These are phyloP conservation scores for Neoscelio sp. DNA, from an alignment of 2,888 invertebrate genomes.

Conservation along the genomic window DNA sequence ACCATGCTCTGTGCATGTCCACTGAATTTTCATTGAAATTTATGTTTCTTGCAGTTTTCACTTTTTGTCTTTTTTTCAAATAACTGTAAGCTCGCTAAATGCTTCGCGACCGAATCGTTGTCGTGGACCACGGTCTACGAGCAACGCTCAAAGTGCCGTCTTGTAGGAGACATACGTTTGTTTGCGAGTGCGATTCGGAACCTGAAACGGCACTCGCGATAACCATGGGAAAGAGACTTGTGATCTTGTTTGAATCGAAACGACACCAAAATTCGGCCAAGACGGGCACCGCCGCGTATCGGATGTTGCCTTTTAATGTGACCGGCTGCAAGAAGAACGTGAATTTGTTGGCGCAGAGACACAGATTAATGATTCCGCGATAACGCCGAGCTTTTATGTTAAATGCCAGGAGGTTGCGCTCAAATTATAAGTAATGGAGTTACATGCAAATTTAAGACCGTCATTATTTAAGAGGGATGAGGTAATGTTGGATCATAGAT, in stretches of 20 bases:
- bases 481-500: neutral
- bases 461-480: neutral
- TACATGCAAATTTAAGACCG: conserved; percentile 11
- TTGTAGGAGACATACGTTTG: conserved; percentile 16
- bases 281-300: conserved; percentile 24
- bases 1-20: too few species aligned
- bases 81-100: too few species aligned
- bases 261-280: conserved; percentile 8
- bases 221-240: conserved; percentile 7
- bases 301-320: conserved; percentile 31
- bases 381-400: conserved; percentile 33
- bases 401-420: conserved; percentile 1
- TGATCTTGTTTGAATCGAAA: too few species aligned
- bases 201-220: too few species aligned
- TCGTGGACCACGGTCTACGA: too few species aligned
- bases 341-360: conserved; percentile 32
- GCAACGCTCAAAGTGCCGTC: conserved; percentile 3
- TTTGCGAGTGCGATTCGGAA: neutral
- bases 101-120: too few species aligned
- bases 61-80: too few species aligned
- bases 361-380: conserved; percentile 39
- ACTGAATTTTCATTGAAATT: too few species aligned
- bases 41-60: too few species aligned
- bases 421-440: conserved; percentile 32
- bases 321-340: conserved; percentile 46